Percentiles rank a stretch among this genome's conserved stretches.
These are phyloP conservation scores for Crotalus viridis DNA, from an alignment of 2,113 vertebrate genomes.

Conservation along the genomic window DNA sequence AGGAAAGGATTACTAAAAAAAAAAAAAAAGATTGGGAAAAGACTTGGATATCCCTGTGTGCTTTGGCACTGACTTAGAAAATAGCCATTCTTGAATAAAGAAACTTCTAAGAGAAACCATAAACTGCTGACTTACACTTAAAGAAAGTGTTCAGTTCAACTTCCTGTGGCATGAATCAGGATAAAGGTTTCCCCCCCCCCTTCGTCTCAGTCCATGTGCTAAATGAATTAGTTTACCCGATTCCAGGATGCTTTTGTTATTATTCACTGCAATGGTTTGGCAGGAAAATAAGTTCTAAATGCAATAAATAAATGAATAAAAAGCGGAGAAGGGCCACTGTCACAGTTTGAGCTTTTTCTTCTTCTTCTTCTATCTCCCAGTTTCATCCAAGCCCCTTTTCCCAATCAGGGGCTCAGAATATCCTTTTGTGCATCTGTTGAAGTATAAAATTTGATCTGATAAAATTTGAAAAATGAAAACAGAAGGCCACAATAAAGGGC, in stretches of 20 bases:
- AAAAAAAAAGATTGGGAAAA: neutral
- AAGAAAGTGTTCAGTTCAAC: neutral
- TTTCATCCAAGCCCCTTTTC: neutral
- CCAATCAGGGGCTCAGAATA: neutral
- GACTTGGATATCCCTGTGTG: neutral
- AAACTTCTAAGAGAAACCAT: neutral
- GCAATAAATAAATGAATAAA: neutral
- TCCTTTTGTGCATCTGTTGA: neutral
- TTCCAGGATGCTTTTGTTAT: neutral
- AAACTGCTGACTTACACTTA: neutral
- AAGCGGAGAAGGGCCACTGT: neutral
- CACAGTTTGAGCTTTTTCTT: neutral
- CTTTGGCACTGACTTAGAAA: neutral
- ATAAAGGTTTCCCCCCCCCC: neutral
- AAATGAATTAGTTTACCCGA: neutral
- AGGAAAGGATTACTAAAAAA: neutral
- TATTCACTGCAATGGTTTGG: neutral
- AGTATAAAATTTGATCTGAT: neutral
- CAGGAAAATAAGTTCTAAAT: neutral
- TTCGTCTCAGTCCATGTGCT: neutral
- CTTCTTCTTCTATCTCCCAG: too few relatives aligned
- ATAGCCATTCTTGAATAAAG: neutral
- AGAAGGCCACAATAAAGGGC: neutral
- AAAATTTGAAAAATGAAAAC: neutral
- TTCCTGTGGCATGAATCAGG: neutral